Percentiles rank a stretch among this genome's conserved stretches.
Evolutionary conservation across 2,797 vertebrate species (phyloP).

Genomic region (Falco columbarius): DNA sequence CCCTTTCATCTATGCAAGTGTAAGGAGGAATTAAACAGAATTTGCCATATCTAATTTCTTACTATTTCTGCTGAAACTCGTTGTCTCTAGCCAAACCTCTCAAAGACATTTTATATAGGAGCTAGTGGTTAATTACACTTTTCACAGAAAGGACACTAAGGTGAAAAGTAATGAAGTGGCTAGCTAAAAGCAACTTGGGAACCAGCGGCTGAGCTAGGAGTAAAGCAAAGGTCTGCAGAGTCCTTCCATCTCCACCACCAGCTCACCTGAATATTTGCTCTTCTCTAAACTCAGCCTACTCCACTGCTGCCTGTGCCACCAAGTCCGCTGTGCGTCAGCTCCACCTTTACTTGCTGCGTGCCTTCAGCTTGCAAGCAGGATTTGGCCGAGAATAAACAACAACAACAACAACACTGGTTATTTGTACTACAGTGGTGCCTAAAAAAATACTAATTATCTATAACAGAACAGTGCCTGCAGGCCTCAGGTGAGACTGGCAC

Average conservation of each 20-base stretch:
- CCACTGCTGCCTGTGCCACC: neutral
- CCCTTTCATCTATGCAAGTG: neutral
- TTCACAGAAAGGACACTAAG: neutral
- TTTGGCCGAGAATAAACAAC: slow-evolving; percentile 35
- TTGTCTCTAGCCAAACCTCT: neutral
- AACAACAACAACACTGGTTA: slow-evolving; percentile 32
- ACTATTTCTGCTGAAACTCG: neutral
- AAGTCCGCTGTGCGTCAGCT: neutral
- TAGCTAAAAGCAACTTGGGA: neutral
- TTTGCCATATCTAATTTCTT: neutral
- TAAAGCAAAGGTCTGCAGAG: neutral
- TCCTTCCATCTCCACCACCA: neutral
- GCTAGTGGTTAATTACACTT: neutral
- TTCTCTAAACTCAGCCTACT: neutral
- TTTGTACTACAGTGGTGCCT: slow-evolving; percentile 48
- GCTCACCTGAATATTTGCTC: neutral
- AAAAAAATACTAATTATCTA: slow-evolving; percentile 49
- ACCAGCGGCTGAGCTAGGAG: neutral
- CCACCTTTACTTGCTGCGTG: neutral
- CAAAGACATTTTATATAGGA: neutral
- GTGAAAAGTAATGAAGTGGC: neutral
- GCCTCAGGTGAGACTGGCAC: slow-evolving; percentile 58
- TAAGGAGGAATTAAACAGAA: neutral
- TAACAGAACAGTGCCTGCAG: slow-evolving; percentile 13
- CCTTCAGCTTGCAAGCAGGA: neutral